Evolutionary conservation across 2,113 vertebrate genomes (phyloP).

Genomic region (Terrapene triunguis): DNA sequence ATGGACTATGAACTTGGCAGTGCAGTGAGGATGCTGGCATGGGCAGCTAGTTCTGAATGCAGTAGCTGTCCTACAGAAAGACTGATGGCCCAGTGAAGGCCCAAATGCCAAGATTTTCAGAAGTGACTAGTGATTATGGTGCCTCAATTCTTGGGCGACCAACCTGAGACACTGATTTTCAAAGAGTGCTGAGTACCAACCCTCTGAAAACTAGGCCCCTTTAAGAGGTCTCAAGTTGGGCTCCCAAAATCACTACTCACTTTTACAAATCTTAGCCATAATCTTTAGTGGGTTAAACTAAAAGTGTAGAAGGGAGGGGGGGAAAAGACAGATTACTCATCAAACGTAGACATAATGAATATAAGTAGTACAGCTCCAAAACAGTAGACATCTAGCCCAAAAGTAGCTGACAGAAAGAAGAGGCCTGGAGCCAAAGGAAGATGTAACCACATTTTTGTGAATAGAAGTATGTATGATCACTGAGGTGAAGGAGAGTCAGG

Average conservation of each 20-base stretch:
- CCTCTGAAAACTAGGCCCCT: not conserved
- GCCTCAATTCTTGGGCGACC: not conserved
- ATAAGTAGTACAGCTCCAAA: not conserved
- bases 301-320: not conserved
- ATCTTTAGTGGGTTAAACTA: not conserved
- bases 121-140: not conserved
- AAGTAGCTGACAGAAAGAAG: not conserved
- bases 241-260: not conserved
- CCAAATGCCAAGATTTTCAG: not conserved
- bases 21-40: not conserved
- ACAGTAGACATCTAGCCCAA: not conserved
- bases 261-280: not conserved
- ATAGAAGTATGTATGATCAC: not conserved
- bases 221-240: not conserved
- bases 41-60: too few relatives aligned
- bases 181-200: not conserved
- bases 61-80: not conserved
- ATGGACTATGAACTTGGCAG: not conserved
- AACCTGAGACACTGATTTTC: accelerated
- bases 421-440: not conserved
- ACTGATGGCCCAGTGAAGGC: not conserved
- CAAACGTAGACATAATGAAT: not conserved
- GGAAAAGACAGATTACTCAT: not conserved
- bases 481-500: not conserved
- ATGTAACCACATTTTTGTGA: not conserved